Base-by-base conservation (phyloP, 1,140 invertebrate genomes). In the Batillaria attramentaria region DNA sequence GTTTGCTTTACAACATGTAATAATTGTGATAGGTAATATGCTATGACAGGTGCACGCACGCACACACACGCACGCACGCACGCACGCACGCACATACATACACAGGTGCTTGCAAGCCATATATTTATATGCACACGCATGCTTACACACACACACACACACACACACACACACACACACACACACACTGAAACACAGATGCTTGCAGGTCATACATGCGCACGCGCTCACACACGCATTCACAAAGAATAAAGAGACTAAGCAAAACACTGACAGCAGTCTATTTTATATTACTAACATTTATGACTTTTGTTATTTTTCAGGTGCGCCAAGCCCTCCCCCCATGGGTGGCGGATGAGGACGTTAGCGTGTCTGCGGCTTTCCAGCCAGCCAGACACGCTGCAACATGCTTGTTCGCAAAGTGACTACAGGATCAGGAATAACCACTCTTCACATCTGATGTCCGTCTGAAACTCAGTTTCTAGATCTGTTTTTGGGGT, bases 261-360 rank as follows among this genome's bases (percentile, higher is more conserved):
- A 31, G 33, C 31, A 20, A 18, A 66, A 5, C 13, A 13, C 24
- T 6, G 31, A 1, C 8, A 5, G 13, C 39, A 33, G 24, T 1
- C 0, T 37, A 69, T 69, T 35, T 35, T 1, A 6, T 24, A 18
- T 62, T 35, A 24, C 31, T 10, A 35, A 37, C 13, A 10, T 28
- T n/a, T 24, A 37, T 69, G 24, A 69, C 37, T 72, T 39, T 68
- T 69, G 69, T 54, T 50, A n/a, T 54, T 72, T 79, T 81, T 18
- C 75, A 84, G 84, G 81, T 72, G 85, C 66, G 3, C 84, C 85
- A 6, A 75, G 77, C 74, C 79, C 84, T 42, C 85, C 85, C 57
- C 85, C 85, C n/a, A 87, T 87, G 85, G 85, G 81, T 37, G 84
- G 84, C 28, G 85, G 85, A 84, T 87, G 85, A 87, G 85, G 85